phyloP scores from a whole-genome alignment of 2,113 vertebrate species.

The Opisthocomus hoazin region DNA sequence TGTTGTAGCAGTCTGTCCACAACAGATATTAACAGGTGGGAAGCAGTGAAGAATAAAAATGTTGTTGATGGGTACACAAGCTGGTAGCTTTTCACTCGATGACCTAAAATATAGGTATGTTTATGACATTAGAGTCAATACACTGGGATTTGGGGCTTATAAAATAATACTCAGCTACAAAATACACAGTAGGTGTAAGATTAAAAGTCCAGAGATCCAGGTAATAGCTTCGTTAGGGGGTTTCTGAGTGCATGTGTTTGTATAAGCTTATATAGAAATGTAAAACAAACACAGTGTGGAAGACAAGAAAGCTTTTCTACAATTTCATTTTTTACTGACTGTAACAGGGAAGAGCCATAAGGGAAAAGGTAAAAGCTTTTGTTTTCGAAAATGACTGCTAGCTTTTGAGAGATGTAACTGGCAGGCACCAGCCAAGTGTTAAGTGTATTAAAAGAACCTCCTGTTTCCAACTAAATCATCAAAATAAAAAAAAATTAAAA shows the following conservation, averaged over 20 bases:
- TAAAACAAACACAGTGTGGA: not conserved
- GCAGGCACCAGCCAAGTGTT: not conserved
- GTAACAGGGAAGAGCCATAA: not conserved
- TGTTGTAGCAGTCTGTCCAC: not conserved
- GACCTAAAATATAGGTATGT: not conserved
- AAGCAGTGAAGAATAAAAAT: not conserved
- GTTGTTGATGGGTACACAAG: not conserved
- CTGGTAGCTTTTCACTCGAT: not conserved
- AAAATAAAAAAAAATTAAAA: not conserved
- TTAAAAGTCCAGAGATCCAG: not conserved
- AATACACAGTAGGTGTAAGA: not conserved
- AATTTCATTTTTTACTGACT: not conserved
- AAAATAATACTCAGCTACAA: not conserved
- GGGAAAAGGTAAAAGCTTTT: conserved; percentile 26
- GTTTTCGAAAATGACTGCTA: not conserved
- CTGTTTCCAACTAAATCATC: not conserved
- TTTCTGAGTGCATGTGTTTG: not conserved
- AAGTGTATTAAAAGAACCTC: not conserved
- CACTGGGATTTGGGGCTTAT: not conserved
- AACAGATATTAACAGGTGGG: not conserved
- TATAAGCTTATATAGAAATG: not conserved
- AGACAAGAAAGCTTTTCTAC: not conserved
- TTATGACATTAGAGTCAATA: not conserved
- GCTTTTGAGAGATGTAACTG: not conserved
- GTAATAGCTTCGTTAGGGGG: not conserved